Conservation (phyloP, 1,140 invertebrate species). For the Drosophila prosaltans region DNA sequence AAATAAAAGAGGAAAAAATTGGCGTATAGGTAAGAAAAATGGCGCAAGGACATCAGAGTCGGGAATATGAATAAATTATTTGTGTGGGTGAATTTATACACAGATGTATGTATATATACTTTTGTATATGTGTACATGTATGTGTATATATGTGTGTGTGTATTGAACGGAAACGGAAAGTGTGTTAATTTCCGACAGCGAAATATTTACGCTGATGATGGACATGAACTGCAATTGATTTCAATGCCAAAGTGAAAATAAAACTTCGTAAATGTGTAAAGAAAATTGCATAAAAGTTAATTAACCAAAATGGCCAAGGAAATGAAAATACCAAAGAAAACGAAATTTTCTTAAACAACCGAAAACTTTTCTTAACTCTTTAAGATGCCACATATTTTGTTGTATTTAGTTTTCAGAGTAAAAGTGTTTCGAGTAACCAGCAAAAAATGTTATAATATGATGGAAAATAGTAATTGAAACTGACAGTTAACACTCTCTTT, state of each 20-base stretch:
- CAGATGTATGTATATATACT: neutral
- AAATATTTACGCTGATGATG: conserved; percentile 71
- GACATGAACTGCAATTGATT: conserved; percentile 75
- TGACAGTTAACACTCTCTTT: too few relatives aligned
- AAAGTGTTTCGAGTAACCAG: too few relatives aligned
- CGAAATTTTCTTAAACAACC: conserved; percentile 28
- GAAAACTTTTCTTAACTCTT: too few relatives aligned
- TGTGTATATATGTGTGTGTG: conserved; percentile 21
- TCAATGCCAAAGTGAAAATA: conserved; percentile 55
- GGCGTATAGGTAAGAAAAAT: conserved; percentile 61
- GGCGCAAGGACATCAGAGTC: conserved; percentile 46
- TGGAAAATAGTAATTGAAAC: too few relatives aligned
- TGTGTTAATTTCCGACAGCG: conserved; percentile 78
- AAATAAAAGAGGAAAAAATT: conserved; percentile 12
- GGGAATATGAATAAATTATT: conserved; percentile 72
- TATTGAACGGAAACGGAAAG: conserved; percentile 69
- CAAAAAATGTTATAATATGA: too few relatives aligned
- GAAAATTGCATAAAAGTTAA: conserved; percentile 12
- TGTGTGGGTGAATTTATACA: conserved; percentile 33
- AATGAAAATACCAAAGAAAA: neutral
- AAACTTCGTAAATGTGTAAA: neutral
- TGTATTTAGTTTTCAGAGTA: too few relatives aligned
- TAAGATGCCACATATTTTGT: too few relatives aligned
- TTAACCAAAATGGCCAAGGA: neutral
- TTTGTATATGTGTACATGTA: neutral